Conservation (phyloP, 2,888 invertebrate genomes). For the Linnaemya vulpina region DNA sequence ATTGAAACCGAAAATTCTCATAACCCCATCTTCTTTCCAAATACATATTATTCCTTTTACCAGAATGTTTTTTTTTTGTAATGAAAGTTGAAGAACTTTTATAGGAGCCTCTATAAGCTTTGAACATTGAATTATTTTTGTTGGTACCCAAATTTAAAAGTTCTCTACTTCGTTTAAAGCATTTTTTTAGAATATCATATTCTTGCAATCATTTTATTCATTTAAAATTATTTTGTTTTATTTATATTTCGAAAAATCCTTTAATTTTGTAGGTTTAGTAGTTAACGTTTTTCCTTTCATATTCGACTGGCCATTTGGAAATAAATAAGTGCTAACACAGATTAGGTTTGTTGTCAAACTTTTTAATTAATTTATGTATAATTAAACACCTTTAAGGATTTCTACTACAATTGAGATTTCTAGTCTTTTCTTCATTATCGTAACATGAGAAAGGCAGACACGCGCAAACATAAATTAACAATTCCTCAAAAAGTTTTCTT, state of each 20-base stretch:
- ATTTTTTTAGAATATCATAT: background rate
- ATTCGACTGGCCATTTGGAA: background rate
- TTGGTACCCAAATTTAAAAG: background rate
- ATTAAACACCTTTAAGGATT: constrained; percentile 30
- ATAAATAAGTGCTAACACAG: constrained; percentile 2
- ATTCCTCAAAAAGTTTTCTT: background rate
- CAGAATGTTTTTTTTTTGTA: background rate
- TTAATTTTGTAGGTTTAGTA: background rate
- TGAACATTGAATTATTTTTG: background rate
- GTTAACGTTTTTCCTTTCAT: background rate
- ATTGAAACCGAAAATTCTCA: too few relatives aligned
- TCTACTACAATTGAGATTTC: background rate
- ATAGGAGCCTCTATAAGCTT: background rate
- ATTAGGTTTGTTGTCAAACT: constrained; percentile 31
- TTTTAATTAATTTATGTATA: constrained; percentile 52
- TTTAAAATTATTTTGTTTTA: background rate
- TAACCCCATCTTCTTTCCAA: background rate
- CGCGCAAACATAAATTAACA: background rate
- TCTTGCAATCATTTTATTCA: background rate
- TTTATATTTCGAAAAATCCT: background rate
- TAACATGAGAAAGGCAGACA: background rate
- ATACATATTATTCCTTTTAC: background rate
- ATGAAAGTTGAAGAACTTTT: background rate
- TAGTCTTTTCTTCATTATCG: background rate
- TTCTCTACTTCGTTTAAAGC: background rate